Conservation (phyloP, 2,888 invertebrate genomes). For the Cancer borealis region DNA sequence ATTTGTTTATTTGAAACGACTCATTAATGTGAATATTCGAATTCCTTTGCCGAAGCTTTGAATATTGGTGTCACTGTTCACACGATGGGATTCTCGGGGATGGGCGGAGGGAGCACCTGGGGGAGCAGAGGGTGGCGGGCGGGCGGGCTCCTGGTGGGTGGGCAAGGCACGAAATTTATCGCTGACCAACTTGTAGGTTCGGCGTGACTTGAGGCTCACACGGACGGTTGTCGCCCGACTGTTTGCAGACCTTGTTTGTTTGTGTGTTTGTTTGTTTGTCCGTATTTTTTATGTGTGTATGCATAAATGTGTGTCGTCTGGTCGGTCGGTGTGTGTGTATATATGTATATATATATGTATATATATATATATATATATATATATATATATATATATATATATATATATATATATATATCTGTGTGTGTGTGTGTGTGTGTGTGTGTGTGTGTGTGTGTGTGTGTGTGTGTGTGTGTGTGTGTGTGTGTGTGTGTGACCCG, state of each 20-base stretch:
- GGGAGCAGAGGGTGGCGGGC: background rate
- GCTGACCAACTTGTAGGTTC: slow-evolving; percentile 9
- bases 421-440: background rate
- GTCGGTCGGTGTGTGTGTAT: background rate
- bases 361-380: too few relatives aligned
- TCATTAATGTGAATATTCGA: background rate
- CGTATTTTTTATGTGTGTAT: background rate
- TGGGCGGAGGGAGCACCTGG: background rate
- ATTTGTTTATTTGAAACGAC: background rate
- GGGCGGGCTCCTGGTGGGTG: background rate
- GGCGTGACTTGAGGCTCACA: slow-evolving; percentile 39
- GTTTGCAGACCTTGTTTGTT: slow-evolving; percentile 10
- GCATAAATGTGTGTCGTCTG: slow-evolving; percentile 8
- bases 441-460: slow-evolving; percentile 45
- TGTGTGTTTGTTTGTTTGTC: background rate
- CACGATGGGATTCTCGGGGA: background rate
- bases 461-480: slow-evolving; percentile 36
- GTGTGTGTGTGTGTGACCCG: slow-evolving; percentile 36
- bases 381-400: too few relatives aligned
- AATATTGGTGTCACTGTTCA: background rate
- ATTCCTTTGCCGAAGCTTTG: background rate
- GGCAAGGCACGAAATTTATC: slow-evolving; percentile 12
- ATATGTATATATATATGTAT: too few relatives aligned
- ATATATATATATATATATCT: too few relatives aligned
- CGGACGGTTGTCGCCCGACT: background rate